Base-by-base conservation (phyloP, 23 tunicate species). In the Trididemnum nubilum region DNA sequence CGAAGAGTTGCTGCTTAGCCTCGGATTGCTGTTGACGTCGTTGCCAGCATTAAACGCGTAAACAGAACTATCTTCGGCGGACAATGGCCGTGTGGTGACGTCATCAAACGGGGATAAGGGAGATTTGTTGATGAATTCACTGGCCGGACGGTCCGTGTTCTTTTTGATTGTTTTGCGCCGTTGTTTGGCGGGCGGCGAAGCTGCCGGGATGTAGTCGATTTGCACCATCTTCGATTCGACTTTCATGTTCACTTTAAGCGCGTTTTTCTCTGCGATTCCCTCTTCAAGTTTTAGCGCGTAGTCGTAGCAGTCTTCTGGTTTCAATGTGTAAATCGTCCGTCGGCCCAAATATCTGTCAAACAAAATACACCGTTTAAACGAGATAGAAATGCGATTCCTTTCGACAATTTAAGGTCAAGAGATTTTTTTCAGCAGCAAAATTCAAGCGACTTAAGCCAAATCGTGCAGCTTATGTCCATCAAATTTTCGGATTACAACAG, bases 241-340 rank as follows among this genome's bases (percentile, higher is more conserved):
- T 4, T 7, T 2, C 36, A 85, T 28, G 1, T 72, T 25, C 3
- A 50, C 79, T 78, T 85, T 85, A 0, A 30, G 22, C 25, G 81
- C 69, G 12, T 82, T 1, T 49, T 85, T 85, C 35, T 82, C 86
- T 18, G 25, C 51, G 0, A 60, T 33, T n/a, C 36, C 39, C 12
- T 54, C 71, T 31, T 35, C 85, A 57, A 77, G 73, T 27, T 77
- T 37, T 0, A 54, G 72, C 0, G 94, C 94, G 52, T 77, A 89
- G 34, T 83, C 76, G 66, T 89, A 89, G 49, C 94, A 89, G 60
- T 83, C 87, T 50, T 83, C 88, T 15, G 94, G 94, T 59, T 89
- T 83, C 36, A 89, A 49, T 19, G 94, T 89, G 66, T 89, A 89
- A 31, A 89, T 78, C 0, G 87, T 78, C 52, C 82, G 67, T 65